Base-by-base conservation (phyloP, 2,797 vertebrate genomes). In the Myotis vivesi region DNA sequence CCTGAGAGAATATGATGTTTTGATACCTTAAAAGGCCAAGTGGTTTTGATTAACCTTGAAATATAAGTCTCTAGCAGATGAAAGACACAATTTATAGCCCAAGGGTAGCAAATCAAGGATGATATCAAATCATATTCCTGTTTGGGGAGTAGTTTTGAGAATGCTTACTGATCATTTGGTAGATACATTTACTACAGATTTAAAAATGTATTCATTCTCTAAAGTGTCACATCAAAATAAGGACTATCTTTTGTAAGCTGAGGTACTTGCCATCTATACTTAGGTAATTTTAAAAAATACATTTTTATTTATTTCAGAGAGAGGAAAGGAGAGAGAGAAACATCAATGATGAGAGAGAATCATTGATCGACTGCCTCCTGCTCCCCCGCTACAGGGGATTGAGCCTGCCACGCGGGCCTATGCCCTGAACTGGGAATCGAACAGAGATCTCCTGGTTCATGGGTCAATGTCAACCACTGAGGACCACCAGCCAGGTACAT, bases 1-100 rank as follows among this genome's bases (percentile, higher is more conserved):
- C 36, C 20, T 80, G 36, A 59, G 76, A 96, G 91, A 91, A 89
- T 86, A 79, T 72, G 69, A 72, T 95, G 25, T 66, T 95, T 95
- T 94, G 91, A 68, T 97, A 51, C 55, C n/a, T 87, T 91, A 69
- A 95, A 96, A 89, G 76, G 71, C 57, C 92, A 94, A 91, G 51
- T 95, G 71, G 75, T 94, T 96, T 75, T 93, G 81, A 94, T 95
- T 96, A 96, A 89, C 92, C 86, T 94, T 95, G 82, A 96, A 92
- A 75, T 91, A 28, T 69, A 92, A 84, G 76, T 95, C 66, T 81
- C 33, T 12, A 77, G 71, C 30, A 89, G 80, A 87, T 94, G 82
- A 95, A 95, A 96, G 86, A 76, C 84, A 84, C 51, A 95, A 36
- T 92, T 94, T 94, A 53, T 93, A 95, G 94, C 30, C n/a, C 55